A percentile compares a stretch with the other conserved stretches of the same genome.
These are phyloP conservation scores for Hipposideros armiger DNA, from an alignment of 2,113 vertebrate genomes.

Conservation along the genomic window DNA sequence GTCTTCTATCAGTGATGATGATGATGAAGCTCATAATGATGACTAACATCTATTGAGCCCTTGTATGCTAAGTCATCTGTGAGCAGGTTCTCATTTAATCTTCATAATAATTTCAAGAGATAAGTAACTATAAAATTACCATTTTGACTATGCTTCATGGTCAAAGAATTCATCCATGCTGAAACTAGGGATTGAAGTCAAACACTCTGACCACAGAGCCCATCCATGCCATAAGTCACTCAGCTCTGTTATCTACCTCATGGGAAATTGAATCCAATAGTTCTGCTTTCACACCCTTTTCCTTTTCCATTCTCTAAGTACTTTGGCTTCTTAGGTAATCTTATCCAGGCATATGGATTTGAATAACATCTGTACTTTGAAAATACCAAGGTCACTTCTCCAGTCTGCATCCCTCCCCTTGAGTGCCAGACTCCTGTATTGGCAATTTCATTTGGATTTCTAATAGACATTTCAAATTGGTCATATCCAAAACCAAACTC, in stretches of 20 bases:
- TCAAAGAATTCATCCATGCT: background rate
- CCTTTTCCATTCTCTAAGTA: background rate
- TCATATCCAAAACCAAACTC: background rate
- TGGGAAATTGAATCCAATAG: background rate
- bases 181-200: background rate
- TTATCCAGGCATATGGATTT: background rate
- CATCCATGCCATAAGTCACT: background rate
- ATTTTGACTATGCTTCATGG: background rate
- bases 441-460: background rate
- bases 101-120: background rate
- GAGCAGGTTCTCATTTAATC: background rate
- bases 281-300: background rate
- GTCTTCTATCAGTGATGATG: background rate
- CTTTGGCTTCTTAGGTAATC: background rate
- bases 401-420: background rate
- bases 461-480: background rate
- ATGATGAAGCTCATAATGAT: background rate
- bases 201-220: background rate
- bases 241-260: background rate
- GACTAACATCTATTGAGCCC: background rate
- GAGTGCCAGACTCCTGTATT: background rate
- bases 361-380: background rate
- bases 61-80: background rate
- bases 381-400: background rate
- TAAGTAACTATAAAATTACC: background rate